These are phyloP conservation scores for Podarcis siculus DNA, from an alignment of 2,797 vertebrate genomes.

Conservation along the genomic window DNA sequence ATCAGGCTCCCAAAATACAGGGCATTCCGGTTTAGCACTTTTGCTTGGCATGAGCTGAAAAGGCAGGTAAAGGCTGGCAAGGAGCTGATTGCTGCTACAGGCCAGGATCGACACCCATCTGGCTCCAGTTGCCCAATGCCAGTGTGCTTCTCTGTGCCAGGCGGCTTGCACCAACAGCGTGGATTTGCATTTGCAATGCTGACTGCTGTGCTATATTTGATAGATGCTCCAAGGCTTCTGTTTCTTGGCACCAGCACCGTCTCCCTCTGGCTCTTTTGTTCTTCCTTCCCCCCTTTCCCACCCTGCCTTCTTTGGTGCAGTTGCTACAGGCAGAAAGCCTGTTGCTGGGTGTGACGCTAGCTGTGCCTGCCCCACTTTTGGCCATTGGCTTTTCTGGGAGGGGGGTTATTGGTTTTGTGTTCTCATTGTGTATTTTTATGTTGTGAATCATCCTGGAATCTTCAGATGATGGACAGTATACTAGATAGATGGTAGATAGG, in stretches of 20 bases:
- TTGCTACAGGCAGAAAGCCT: rapidly evolving
- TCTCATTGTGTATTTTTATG: not conserved
- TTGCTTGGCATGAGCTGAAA: not conserved
- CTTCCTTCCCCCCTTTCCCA: not conserved
- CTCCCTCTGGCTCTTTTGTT: not conserved
- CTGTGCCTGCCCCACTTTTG: not conserved
- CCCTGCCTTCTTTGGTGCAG: not conserved
- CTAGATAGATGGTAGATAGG: too few relatives aligned
- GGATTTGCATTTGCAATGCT: not conserved
- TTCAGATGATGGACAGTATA: too few relatives aligned
- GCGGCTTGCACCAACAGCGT: not conserved
- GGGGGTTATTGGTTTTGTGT: not conserved
- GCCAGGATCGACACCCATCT: not conserved
- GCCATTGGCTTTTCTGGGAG: not conserved
- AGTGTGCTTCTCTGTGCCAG: not conserved
- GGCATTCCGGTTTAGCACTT: not conserved
- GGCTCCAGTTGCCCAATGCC: not conserved
- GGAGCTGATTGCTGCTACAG: not conserved
- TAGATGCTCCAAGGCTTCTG: not conserved
- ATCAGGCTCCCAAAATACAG: not conserved
- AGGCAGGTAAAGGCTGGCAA: rapidly evolving
- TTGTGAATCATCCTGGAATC: not conserved
- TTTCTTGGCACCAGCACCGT: not conserved
- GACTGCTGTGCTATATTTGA: rapidly evolving
- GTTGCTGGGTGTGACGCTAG: not conserved